Conservation (phyloP, 2,888 invertebrate genomes). For the Caenorhabditis panamensis region DNA sequence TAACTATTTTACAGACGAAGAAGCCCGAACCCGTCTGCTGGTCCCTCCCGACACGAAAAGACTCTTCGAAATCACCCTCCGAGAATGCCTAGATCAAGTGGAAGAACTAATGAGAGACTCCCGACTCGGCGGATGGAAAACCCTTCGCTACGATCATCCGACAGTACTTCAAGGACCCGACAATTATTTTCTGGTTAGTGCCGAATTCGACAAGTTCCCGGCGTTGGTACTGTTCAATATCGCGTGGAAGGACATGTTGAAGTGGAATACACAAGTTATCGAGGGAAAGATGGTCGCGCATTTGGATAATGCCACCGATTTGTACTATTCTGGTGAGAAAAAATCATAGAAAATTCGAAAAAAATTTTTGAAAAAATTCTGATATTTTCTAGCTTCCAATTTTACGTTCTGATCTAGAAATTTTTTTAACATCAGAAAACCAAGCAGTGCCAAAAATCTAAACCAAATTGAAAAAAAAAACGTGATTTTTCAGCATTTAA, state of each 20-base stretch:
- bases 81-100: slow-evolving; percentile 51
- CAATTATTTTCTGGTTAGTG: slow-evolving; percentile 69
- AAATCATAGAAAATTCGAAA: too few relatives aligned
- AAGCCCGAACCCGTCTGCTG: slow-evolving; percentile 45
- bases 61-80: slow-evolving; percentile 54
- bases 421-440: too few relatives aligned
- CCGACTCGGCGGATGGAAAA: slow-evolving; percentile 64
- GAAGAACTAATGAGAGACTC: slow-evolving; percentile 61
- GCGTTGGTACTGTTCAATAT: slow-evolving; percentile 68
- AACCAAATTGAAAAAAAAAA: too few relatives aligned
- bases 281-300: slow-evolving; percentile 67
- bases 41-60: slow-evolving; percentile 58
- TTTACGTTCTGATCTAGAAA: too few relatives aligned
- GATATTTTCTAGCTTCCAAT: too few relatives aligned
- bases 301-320: slow-evolving; percentile 71
- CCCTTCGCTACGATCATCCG: slow-evolving; percentile 37
- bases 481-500: too few relatives aligned
- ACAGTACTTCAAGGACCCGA: slow-evolving; percentile 66
- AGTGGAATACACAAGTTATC: slow-evolving; percentile 73
- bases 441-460: too few relatives aligned
- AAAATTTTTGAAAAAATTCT: too few relatives aligned
- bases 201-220: slow-evolving; percentile 65
- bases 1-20: slow-evolving; percentile 47
- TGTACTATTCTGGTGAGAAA: slow-evolving; percentile 66
- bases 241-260: slow-evolving; percentile 73